These are phyloP conservation scores for Labeo catla DNA, from an alignment of 2,113 vertebrate species.

Conservation along the genomic window DNA sequence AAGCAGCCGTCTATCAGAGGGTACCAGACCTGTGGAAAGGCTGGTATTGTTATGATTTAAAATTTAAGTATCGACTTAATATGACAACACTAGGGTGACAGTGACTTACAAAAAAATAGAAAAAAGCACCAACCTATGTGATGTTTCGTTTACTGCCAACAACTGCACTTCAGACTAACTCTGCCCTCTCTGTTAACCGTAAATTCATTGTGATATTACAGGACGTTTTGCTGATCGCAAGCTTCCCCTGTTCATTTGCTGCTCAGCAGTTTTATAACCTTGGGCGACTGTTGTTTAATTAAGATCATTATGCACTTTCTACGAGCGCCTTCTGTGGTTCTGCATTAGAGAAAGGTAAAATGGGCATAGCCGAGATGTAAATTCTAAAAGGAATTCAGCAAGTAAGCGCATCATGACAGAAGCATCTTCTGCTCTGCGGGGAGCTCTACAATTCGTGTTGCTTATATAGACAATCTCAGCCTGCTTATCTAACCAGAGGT, in stretches of 20 bases:
- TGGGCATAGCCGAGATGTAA: slow-evolving; percentile 10
- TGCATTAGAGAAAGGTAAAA: slow-evolving; percentile 37
- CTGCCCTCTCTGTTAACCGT: background rate
- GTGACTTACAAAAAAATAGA: background rate
- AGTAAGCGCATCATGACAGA: slow-evolving; percentile 10
- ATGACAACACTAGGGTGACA: background rate
- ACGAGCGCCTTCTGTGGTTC: slow-evolving; percentile 12
- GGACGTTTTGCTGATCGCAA: slow-evolving; percentile 40
- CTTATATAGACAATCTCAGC: slow-evolving; percentile 31
- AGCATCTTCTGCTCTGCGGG: background rate
- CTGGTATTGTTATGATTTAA: background rate
- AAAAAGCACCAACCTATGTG: background rate
- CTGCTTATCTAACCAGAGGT: slow-evolving; percentile 28
- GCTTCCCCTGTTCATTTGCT: slow-evolving; percentile 42
- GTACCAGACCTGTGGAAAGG: background rate
- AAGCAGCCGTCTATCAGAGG: background rate
- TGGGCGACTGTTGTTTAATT: slow-evolving; percentile 48
- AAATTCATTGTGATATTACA: slow-evolving; percentile 43
- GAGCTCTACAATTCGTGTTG: background rate
- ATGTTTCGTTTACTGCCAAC: slow-evolving; percentile 43
- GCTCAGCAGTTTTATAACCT: slow-evolving; percentile 50
- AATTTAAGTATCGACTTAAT: background rate
- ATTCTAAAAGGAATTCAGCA: slow-evolving; percentile 12
- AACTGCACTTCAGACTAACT: slow-evolving; percentile 51
- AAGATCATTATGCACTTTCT: slow-evolving; percentile 41